A percentile compares a stretch with the other conserved stretches of the same genome.
phyloP scores from a whole-genome alignment of 2,797 vertebrate species.

The Tokudaia muenninki region DNA sequence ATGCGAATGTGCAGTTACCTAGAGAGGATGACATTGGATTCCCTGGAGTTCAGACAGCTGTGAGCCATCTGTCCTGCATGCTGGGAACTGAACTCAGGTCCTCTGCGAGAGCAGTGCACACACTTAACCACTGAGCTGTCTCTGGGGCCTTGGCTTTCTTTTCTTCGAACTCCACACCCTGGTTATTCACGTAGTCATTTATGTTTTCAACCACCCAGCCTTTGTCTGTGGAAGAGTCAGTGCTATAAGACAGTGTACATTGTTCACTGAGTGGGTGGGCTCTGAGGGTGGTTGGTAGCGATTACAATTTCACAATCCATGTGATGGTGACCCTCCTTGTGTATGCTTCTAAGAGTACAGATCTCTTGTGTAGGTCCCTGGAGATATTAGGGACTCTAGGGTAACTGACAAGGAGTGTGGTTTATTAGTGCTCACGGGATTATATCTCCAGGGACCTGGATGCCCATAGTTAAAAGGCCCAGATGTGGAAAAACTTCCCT shows the following conservation, averaged over 20 bases:
- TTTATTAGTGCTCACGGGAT: neutral
- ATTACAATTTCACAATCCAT: neutral
- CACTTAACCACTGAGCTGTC: neutral
- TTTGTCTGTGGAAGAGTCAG: neutral
- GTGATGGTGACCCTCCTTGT: neutral
- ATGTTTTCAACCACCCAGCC: rapidly evolving
- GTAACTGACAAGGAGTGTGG: neutral
- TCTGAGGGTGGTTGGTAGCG: neutral
- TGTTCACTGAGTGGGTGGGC: no score
- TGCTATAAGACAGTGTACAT: neutral
- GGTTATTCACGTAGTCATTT: rapidly evolving
- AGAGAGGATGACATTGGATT: neutral
- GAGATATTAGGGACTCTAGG: rapidly evolving
- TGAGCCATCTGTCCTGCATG: neutral
- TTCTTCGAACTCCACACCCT: rapidly evolving
- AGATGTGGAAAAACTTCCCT: neutral
- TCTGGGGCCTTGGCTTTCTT: neutral
- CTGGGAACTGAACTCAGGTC: neutral
- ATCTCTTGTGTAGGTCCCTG: rapidly evolving
- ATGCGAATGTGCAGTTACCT: neutral
- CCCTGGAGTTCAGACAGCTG: no score
- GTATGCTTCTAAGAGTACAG: rapidly evolving
- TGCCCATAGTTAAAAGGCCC: neutral
- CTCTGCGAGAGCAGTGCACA: neutral
- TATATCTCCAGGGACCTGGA: neutral